Evolutionary conservation across 2,888 invertebrate genomes (phyloP).

Genomic region (Rhopalosiphum nymphaeae): DNA sequence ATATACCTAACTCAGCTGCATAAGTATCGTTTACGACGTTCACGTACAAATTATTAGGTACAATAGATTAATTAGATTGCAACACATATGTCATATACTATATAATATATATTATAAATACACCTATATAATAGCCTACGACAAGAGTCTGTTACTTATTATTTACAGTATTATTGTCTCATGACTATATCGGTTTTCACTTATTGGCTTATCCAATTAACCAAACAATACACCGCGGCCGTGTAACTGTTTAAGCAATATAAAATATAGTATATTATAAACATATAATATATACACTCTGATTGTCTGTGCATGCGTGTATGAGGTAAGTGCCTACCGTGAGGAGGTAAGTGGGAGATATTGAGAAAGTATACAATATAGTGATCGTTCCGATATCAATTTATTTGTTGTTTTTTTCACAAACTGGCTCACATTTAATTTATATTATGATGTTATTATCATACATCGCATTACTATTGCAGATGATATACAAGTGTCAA

Average conservation of each 20-base stretch:
- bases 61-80: background rate
- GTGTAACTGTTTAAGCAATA: background rate
- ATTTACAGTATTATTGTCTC: conserved; percentile 46
- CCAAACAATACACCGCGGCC: conserved; percentile 39
- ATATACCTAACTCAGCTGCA: background rate
- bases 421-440: background rate
- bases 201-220: conserved; percentile 42
- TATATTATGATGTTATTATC: background rate
- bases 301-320: background rate
- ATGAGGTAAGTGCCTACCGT: background rate
- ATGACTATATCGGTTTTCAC: conserved; percentile 43
- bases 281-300: background rate
- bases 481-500: background rate
- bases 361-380: conserved; percentile 24
- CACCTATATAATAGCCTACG: background rate
- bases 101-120: background rate
- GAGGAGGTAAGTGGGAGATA: background rate
- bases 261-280: background rate
- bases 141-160: background rate
- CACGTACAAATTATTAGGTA: background rate
- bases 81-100: background rate
- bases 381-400: conserved; percentile 18
- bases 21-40: background rate
- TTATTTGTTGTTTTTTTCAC: background rate
- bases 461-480: background rate